These are phyloP conservation scores for Nerophis lumbriciformis DNA, from an alignment of 2,113 vertebrate species.

Conservation along the genomic window DNA sequence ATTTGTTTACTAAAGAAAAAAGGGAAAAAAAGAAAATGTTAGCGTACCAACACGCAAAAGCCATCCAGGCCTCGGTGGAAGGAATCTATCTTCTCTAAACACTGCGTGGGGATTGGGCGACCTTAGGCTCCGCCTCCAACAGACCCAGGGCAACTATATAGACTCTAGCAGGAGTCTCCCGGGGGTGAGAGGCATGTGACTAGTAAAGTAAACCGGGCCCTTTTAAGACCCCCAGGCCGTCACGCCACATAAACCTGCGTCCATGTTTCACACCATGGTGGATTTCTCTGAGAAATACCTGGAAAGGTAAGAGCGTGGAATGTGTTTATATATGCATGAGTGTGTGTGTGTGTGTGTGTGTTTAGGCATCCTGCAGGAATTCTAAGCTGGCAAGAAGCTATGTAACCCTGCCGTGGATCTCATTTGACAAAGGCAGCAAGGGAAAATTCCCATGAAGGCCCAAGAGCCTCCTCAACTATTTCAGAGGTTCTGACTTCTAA, in stretches of 20 bases:
- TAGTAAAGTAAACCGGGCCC: conserved; percentile 49
- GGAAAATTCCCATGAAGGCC: conserved; percentile 33
- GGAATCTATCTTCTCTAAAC: conserved; percentile 41
- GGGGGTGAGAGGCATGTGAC: conserved; percentile 69
- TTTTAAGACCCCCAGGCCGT: conserved; percentile 48
- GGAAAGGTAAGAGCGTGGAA: conserved; percentile 77
- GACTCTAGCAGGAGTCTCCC: conserved; percentile 45
- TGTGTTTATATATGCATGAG: conserved; percentile 1
- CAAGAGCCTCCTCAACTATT: conserved; percentile 45
- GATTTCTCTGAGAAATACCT: conserved; percentile 85
- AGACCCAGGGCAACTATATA: conserved; percentile 63
- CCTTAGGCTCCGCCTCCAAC: conserved; percentile 41
- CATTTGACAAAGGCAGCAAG: conserved; percentile 56
- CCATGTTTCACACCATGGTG: conserved; percentile 75
- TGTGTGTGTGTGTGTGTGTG: neutral
- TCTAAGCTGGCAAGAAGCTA: conserved; percentile 21
- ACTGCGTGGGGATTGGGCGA: conserved; percentile 67
- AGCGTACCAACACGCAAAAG: conserved; percentile 6
- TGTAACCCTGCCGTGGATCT: conserved; percentile 53
- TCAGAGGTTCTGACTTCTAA: conserved; percentile 43
- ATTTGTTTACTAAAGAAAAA: conserved; percentile 2
- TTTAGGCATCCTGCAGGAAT: conserved; percentile 17
- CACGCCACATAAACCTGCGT: conserved; percentile 29
- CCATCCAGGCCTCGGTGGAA: conserved; percentile 24
- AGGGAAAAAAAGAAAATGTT: conserved; percentile 11